Base-by-base conservation (phyloP, 1,140 invertebrate species). In the Leptinotarsa defecta region DNA sequence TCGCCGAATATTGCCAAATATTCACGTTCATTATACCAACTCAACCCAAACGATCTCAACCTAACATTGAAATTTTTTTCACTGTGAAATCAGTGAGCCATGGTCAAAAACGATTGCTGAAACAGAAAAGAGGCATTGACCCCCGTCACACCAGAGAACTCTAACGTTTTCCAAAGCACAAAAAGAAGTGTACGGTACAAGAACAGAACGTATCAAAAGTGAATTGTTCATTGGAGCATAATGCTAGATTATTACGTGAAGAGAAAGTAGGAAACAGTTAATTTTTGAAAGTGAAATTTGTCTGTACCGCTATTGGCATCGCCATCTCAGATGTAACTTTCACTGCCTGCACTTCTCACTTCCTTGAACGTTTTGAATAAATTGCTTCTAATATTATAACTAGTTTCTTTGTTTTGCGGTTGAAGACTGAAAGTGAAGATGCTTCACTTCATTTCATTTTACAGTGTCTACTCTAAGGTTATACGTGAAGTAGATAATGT, bases 271-370 rank as follows among this genome's bases (percentile, higher is more conserved):
- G 76, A 78, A 78, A 78, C 63, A 74, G 68, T 74, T 73, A 48
- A 72, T 75, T 75, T 78, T 71, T 74, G 76, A 78, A 78, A 78
- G 76, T 78, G 76, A 78, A 78, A 78, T 78, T 57, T 78, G 70
- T 73, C 74, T 34, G 62, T 68, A 68, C 65, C 65, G 65, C 65
- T 74, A 71, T 57, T 57, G 69, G 34, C 69, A 71, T 57, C 52
- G 48, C 20, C 69, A 71, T 71, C 69, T 43, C 48, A 48, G 69
- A 71, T 71, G 49, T 22, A 71, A 71, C 69, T 71, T 71, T 71
- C 69, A 71, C 69, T 68, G 65, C 13, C 65, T 17, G 52, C 52
- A 57, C 17, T 19, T 15, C 65, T 68, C 13, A 68, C 65, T 68
- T 68, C 65, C 65, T 68, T 34, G 43, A n/a, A 27, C 24, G 17